Conservation (phyloP, 2,797 vertebrate species). For the Tenualosa ilisha region DNA sequence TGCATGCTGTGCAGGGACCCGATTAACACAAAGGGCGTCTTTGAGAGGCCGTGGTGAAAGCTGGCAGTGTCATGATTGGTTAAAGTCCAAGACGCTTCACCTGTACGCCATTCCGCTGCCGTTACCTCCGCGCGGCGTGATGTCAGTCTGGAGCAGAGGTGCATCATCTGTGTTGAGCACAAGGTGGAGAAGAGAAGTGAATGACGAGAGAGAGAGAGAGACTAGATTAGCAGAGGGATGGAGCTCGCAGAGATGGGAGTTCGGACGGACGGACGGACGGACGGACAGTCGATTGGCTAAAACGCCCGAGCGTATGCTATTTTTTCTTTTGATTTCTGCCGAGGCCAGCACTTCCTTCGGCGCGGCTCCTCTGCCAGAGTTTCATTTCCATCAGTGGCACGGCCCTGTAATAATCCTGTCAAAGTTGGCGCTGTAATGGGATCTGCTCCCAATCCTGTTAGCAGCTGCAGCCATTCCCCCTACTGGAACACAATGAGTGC, state of each 20-base stretch:
- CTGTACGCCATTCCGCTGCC: too few species aligned
- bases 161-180: not conserved
- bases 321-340: not conserved
- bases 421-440: slow-evolving; percentile 28
- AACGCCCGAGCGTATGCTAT: not conserved
- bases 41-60: too few species aligned
- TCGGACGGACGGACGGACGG: not conserved
- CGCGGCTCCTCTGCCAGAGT: not conserved
- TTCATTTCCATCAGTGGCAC: slow-evolving; percentile 8
- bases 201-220: not conserved
- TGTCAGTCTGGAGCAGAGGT: not conserved
- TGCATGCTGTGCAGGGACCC: too few species aligned
- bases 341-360: slow-evolving; percentile 1
- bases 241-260: not conserved
- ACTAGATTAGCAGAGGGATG: not conserved
- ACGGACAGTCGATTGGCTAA: not conserved
- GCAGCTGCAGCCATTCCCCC: not conserved
- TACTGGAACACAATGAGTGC: slow-evolving; percentile 28
- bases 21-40: too few species aligned
- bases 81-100: too few species aligned
- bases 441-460: slow-evolving; percentile 23
- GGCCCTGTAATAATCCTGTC: slow-evolving; percentile 21
- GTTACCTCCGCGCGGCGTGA: not conserved
- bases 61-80: too few species aligned
- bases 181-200: not conserved